Evolutionary conservation across 2,797 vertebrate genomes (phyloP).

Genomic region (Hylomyscus alleni): DNA sequence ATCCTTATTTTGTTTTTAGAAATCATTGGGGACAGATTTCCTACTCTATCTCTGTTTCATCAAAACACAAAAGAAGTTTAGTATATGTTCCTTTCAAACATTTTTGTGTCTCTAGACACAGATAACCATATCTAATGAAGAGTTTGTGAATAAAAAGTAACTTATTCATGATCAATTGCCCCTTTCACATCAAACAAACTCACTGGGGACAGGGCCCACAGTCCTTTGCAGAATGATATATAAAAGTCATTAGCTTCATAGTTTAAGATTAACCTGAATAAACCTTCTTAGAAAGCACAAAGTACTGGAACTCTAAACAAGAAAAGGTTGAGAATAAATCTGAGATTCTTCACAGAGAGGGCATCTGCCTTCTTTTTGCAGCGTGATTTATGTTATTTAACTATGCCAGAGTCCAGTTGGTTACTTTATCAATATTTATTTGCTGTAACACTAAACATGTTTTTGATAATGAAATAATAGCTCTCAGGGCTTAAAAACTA

Average conservation of each 20-base stretch:
- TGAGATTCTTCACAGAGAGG: slow-evolving; percentile 14
- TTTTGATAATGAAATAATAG: slow-evolving; percentile 32
- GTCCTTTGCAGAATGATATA: slow-evolving; percentile 15
- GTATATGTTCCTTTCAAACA: not conserved
- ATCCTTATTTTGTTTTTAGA: not conserved
- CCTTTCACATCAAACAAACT: slow-evolving; percentile 60
- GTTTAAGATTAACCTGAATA: slow-evolving; percentile 55
- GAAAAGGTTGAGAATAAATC: slow-evolving; percentile 1
- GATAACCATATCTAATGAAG: slow-evolving; percentile 55
- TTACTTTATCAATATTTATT: not conserved
- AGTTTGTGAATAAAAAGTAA: slow-evolving; percentile 10
- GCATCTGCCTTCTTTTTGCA: slow-evolving; percentile 16
- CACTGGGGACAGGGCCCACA: not conserved
- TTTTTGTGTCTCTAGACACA: slow-evolving; percentile 62
- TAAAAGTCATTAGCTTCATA: not conserved
- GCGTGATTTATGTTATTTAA: slow-evolving; percentile 36
- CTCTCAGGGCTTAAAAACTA: not conserved
- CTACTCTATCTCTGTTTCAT: slow-evolving; percentile 8
- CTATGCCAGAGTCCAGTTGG: not conserved
- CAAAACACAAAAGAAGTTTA: not conserved
- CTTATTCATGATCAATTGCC: slow-evolving; percentile 46
- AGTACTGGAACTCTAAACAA: not conserved
- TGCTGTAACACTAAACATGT: not conserved
- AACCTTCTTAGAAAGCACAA: slow-evolving; percentile 38
- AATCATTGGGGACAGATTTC: slow-evolving; percentile 50